A percentile compares a stretch with the other conserved stretches of the same genome.
Evolutionary conservation across 2,113 vertebrate species (phyloP).

Genomic region (Anarrhichthys ocellatus): DNA sequence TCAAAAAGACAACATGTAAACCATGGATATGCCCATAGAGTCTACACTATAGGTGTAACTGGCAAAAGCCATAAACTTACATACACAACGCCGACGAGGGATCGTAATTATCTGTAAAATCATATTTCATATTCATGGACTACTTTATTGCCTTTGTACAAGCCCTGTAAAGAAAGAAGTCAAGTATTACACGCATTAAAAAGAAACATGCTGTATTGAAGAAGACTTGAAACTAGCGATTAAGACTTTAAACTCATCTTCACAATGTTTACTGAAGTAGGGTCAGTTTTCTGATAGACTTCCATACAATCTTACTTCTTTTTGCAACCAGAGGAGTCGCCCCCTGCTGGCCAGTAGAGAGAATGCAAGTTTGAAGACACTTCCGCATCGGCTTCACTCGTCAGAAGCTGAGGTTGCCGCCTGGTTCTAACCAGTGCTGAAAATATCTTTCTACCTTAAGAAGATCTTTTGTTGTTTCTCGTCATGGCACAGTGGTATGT

Average conservation of each 20-base stretch:
- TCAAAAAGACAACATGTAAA: not conserved
- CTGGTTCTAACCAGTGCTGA: not conserved
- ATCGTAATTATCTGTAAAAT: not conserved
- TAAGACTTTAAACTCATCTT: not conserved
- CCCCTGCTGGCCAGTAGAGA: not conserved
- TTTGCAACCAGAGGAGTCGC: not conserved
- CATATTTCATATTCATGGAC: too few species aligned
- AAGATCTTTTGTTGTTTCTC: not conserved
- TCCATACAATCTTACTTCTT: not conserved
- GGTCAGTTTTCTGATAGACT: not conserved
- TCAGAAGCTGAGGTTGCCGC: not conserved
- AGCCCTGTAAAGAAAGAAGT: not conserved
- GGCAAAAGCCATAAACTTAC: not conserved
- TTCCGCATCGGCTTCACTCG: not conserved
- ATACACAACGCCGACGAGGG: not conserved
- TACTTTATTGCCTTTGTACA: not conserved
- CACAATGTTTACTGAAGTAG: not conserved
- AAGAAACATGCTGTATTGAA: too few species aligned
- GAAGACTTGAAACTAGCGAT: too few species aligned
- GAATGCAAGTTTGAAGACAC: not conserved
- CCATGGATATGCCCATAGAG: too few species aligned
- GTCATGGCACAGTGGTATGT: conserved; percentile 32
- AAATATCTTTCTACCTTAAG: conserved; percentile 31
- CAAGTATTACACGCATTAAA: not conserved
- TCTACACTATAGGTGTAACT: not conserved